Conservation (phyloP, 2,113 vertebrate genomes). For the Amblyornis subalaris region DNA sequence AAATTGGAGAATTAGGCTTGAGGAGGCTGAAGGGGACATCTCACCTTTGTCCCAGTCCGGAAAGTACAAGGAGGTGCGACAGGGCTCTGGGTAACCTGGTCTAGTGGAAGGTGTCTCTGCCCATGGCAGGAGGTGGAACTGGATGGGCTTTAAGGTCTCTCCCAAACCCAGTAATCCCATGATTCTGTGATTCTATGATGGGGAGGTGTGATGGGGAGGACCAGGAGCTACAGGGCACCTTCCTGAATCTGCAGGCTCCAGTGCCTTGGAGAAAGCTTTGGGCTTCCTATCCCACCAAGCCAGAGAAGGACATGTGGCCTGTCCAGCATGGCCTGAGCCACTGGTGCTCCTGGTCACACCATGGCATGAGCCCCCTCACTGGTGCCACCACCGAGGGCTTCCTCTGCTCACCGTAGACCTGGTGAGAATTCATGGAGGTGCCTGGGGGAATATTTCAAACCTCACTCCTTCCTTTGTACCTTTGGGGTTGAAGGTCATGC, state of each 20-base stretch:
- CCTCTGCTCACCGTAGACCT: neutral
- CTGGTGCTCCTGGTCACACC: neutral
- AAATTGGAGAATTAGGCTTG: neutral
- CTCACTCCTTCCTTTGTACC: constrained; percentile 66
- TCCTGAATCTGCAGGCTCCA: neutral
- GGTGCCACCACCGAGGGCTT: neutral
- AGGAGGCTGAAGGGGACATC: neutral
- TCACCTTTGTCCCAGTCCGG: neutral
- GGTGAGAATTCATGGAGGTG: neutral
- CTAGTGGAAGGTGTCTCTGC: neutral
- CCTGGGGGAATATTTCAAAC: neutral
- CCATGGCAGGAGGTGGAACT: neutral
- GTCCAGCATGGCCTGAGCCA: neutral
- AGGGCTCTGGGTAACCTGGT: neutral
- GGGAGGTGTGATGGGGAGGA: neutral
- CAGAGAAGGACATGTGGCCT: fast-evolving
- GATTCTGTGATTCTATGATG: neutral
- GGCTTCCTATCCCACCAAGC: neutral
- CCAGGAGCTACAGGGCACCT: neutral
- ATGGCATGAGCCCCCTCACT: neutral
- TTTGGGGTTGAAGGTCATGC: constrained; percentile 88
- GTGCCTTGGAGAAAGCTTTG: neutral
- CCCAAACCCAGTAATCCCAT: neutral
- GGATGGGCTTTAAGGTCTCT: neutral
- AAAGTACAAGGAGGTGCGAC: neutral